phyloP scores from a whole-genome alignment of 2,797 vertebrate species.

The Morus bassanus region DNA sequence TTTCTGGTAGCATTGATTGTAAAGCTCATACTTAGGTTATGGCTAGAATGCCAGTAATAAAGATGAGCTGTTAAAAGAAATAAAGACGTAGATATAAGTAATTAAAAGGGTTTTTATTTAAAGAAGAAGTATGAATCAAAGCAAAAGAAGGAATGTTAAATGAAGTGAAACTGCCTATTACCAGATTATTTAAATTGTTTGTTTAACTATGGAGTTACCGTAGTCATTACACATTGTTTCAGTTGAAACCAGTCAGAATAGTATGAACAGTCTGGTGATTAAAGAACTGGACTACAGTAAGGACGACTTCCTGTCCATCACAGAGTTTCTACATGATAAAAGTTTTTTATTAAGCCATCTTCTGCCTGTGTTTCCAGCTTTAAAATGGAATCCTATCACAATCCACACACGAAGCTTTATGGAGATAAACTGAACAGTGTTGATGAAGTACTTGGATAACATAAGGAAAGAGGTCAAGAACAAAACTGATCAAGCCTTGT shows the following conservation, averaged over 20 bases:
- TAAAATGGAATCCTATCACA: not conserved
- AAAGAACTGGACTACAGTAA: not conserved
- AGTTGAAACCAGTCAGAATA: not conserved
- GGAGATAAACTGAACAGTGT: not conserved
- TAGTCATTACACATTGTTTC: not conserved
- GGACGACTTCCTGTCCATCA: not conserved
- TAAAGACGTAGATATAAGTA: not conserved
- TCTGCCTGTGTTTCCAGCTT: not conserved
- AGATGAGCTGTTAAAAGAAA: not conserved
- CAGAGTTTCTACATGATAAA: not conserved
- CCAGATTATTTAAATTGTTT: not conserved
- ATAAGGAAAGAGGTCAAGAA: not conserved
- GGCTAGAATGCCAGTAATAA: not conserved
- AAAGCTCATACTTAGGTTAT: not conserved
- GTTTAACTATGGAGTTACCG: not conserved
- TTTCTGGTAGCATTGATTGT: not conserved
- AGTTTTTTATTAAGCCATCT: not conserved
- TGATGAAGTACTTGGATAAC: not conserved
- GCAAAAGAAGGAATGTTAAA: not conserved
- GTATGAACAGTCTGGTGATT: not conserved
- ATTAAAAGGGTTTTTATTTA: not conserved
- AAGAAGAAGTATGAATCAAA: not conserved
- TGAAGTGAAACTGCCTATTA: not conserved
- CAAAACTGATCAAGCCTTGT: not conserved
- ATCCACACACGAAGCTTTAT: not conserved